Evolutionary conservation across 2,888 invertebrate genomes (phyloP).

Genomic region (Xestia c-nigrum): DNA sequence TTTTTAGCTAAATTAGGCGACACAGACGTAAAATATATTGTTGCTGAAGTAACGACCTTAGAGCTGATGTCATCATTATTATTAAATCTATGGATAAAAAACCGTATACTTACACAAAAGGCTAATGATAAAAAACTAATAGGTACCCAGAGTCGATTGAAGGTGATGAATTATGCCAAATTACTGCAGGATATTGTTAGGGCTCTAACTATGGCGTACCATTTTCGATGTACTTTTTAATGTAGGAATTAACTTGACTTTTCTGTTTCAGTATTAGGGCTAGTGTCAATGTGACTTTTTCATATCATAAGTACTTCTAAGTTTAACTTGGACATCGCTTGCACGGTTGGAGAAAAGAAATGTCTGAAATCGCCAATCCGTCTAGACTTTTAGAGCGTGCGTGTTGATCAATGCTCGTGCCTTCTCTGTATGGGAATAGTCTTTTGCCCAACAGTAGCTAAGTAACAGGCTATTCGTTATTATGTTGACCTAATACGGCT

Average conservation of each 20-base stretch:
- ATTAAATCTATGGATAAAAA: slow-evolving; percentile 1
- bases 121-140: slow-evolving; percentile 9
- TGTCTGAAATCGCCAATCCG: neutral
- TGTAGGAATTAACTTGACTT: neutral
- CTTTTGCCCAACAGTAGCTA: neutral
- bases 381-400: neutral
- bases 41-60: neutral
- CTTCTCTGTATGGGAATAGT: neutral
- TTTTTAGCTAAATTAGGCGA: neutral
- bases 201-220: neutral
- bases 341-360: neutral
- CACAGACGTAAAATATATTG: neutral
- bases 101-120: neutral
- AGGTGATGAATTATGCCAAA: slow-evolving; percentile 16
- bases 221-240: neutral
- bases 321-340: neutral
- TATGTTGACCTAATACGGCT: neutral
- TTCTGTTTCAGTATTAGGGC: neutral
- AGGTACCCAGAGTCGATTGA: neutral
- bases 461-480: neutral
- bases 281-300: neutral
- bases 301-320: neutral
- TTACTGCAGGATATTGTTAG: neutral
- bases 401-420: neutral
- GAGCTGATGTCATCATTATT: slow-evolving; percentile 1